Conservation (phyloP, 2,797 vertebrate species). For the Poecilia gillii region DNA sequence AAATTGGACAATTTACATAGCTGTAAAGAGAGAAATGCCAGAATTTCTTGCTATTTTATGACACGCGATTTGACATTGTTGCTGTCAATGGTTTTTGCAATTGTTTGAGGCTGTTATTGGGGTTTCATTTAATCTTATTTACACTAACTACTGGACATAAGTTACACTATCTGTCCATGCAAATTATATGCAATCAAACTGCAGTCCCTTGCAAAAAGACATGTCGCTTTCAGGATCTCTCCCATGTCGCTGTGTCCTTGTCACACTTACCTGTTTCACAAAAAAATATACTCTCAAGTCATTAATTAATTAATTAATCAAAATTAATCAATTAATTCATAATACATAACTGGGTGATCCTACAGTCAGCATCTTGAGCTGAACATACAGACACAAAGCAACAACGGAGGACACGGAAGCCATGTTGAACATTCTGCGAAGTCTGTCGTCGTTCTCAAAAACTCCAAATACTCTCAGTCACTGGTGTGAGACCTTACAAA, state of each 20-base stretch:
- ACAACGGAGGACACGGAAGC: neutral
- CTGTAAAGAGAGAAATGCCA: neutral
- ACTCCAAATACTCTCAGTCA: neutral
- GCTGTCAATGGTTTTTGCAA: neutral
- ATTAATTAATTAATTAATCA: neutral
- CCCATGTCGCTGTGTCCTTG: neutral
- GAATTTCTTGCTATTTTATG: neutral
- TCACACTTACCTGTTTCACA: neutral
- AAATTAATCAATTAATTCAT: too few relatives aligned
- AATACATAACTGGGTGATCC: neutral
- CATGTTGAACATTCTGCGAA: neutral
- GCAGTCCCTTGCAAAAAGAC: neutral
- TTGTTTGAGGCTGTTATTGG: neutral
- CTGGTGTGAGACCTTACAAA: neutral
- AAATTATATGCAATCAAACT: neutral
- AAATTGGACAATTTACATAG: conserved; percentile 9
- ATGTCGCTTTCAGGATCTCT: neutral
- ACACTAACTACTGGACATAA: neutral
- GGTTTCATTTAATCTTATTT: neutral
- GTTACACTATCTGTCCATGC: neutral
- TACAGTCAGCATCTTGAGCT: neutral
- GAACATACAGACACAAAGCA: neutral
- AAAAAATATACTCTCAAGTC: neutral
- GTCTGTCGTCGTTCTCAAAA: too few relatives aligned
- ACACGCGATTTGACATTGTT: neutral